These are phyloP conservation scores for Ardeotis arabs DNA, from an alignment of 2,113 vertebrate genomes.

Conservation along the genomic window DNA sequence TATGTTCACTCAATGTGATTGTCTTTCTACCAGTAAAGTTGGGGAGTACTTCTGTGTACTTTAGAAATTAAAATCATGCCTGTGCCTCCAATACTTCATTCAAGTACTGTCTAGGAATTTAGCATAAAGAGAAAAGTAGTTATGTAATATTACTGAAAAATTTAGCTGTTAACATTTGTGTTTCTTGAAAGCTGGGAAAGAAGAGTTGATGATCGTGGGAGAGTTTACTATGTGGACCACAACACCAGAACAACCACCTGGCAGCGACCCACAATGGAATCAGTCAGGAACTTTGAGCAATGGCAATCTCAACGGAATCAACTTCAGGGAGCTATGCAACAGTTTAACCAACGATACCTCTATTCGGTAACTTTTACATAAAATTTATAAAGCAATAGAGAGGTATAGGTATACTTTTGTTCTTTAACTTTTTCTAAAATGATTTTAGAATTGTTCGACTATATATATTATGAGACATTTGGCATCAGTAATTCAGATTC, in stretches of 20 bases:
- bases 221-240: constrained; percentile 99
- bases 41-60: not conserved
- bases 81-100: not conserved
- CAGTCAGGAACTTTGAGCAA: constrained; percentile 96
- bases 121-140: not conserved
- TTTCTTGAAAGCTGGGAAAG: constrained; percentile 90
- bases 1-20: not conserved
- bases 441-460: not conserved
- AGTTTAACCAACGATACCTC: constrained; percentile 99
- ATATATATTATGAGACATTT: fast-evolving
- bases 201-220: constrained; percentile 92
- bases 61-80: not conserved
- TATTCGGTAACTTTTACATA: constrained; percentile 84
- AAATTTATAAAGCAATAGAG: not conserved
- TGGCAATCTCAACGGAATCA: constrained; percentile 98
- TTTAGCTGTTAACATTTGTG: not conserved
- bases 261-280: constrained; percentile 98
- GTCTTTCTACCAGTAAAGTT: not conserved
- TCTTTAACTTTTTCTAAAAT: not conserved
- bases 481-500: not conserved
- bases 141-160: not conserved
- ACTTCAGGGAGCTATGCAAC: constrained; percentile 98
- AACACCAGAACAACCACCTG: constrained; percentile 98
- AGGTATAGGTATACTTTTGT: not conserved
- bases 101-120: not conserved